Evolutionary conservation across 2,113 vertebrate species (phyloP).

Genomic region (Siniperca knerii): DNA sequence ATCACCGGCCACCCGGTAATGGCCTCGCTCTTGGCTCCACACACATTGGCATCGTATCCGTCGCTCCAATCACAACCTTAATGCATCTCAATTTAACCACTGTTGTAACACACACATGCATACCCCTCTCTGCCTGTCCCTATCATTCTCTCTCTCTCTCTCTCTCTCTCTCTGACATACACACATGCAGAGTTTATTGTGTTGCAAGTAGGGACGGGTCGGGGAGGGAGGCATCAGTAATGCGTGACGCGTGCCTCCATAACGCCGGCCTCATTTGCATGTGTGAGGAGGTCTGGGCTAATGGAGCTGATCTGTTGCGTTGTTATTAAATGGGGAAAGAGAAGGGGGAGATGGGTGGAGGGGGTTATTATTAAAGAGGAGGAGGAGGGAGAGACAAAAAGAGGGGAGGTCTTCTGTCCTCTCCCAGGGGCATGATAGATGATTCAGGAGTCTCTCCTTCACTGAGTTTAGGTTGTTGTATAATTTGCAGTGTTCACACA

Average conservation of each 20-base stretch:
- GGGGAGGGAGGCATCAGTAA: constrained; percentile 60
- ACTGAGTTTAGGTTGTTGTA: constrained; percentile 46
- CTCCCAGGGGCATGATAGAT: constrained; percentile 61
- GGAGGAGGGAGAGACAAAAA: constrained; percentile 52
- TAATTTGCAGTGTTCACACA: constrained; percentile 8
- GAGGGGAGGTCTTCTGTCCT: constrained; percentile 48
- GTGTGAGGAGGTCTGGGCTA: constrained; percentile 78
- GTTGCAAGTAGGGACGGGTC: constrained; percentile 45
- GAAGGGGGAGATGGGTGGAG: neutral
- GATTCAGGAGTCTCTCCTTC: constrained; percentile 41
- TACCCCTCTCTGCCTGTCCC: neutral
- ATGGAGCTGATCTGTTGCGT: constrained; percentile 77
- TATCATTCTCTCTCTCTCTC: neutral
- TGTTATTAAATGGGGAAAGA: constrained; percentile 71
- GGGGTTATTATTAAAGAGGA: constrained; percentile 49
- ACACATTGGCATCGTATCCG: constrained; percentile 13
- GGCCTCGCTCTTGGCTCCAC: constrained; percentile 24
- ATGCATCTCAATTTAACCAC: constrained; percentile 70
- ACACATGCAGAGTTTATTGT: constrained; percentile 41
- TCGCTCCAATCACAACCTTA: constrained; percentile 61
- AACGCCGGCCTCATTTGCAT: constrained; percentile 75
- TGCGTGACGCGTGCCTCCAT: constrained; percentile 67
- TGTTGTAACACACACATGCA: constrained; percentile 39
- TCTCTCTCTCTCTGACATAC: constrained; percentile 7
- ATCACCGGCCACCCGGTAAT: constrained; percentile 43